Conservation (phyloP, 2,888 invertebrate species). For the Pristionchus exspectatus region DNA sequence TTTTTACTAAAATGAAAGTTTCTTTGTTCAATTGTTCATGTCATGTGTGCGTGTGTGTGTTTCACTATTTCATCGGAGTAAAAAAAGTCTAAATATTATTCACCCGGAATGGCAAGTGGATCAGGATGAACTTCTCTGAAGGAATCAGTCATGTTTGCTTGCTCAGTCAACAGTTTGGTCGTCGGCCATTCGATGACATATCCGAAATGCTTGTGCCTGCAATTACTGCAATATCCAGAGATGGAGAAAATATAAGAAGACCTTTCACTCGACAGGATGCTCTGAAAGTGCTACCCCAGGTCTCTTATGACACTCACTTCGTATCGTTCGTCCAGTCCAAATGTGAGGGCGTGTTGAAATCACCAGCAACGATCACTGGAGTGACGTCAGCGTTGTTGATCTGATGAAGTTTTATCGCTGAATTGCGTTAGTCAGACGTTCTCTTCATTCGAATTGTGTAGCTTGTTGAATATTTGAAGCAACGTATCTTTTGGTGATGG, state of each 20-base stretch:
- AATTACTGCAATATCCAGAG: not conserved
- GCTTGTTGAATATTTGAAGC: no score
- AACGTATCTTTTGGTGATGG: no score
- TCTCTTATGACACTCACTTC: slow-evolving; percentile 51
- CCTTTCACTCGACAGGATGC: no score
- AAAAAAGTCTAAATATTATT: no score
- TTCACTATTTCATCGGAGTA: no score
- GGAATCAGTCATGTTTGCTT: not conserved
- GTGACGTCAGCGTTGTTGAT: slow-evolving; percentile 32
- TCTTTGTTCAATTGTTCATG: no score
- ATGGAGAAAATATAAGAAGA: not conserved
- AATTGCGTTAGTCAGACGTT: no score
- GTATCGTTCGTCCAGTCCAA: slow-evolving; percentile 67
- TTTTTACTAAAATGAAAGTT: no score
- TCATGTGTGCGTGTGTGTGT: no score
- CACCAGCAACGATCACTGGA: slow-evolving; percentile 66
- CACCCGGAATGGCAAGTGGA: not conserved
- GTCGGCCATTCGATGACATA: not conserved
- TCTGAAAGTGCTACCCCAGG: no score
- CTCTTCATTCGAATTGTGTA: no score
- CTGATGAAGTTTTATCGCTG: not conserved
- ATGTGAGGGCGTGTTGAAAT: slow-evolving; percentile 71
- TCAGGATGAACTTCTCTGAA: slow-evolving; percentile 20
- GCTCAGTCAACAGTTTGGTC: not conserved
- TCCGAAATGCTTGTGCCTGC: not conserved